Evolutionary conservation across 1,140 invertebrate species (phyloP).

Genomic region (Drosophila novamexicana): DNA sequence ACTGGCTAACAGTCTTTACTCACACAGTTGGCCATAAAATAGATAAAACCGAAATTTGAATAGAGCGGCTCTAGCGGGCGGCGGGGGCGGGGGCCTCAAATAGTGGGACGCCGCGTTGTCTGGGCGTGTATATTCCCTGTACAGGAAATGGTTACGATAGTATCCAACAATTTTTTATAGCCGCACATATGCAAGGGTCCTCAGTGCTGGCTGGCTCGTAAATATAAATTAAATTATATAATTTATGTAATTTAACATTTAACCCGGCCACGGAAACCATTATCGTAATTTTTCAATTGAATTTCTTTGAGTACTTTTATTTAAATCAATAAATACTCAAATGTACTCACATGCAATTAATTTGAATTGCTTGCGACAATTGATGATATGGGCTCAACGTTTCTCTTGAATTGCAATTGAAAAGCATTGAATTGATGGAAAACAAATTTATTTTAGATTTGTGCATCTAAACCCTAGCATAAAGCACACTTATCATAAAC

Average conservation of each 20-base stretch:
- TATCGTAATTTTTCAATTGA: constrained; percentile 68
- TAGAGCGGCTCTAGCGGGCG: constrained; percentile 31
- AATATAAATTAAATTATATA: constrained; percentile 80
- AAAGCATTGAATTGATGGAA: neutral
- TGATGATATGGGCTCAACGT: neutral
- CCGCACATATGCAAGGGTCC: constrained; percentile 29
- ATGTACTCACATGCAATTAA: constrained; percentile 53
- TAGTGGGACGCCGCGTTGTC: constrained; percentile 59
- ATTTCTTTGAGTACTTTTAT: constrained; percentile 49
- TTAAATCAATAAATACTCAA: constrained; percentile 57
- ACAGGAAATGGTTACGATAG: constrained; percentile 72
- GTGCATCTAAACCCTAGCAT: neutral
- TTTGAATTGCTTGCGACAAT: constrained; percentile 53
- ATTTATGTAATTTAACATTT: constrained; percentile 76
- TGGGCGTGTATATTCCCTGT: constrained; percentile 54
- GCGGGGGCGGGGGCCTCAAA: neutral
- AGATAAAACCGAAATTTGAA: constrained; percentile 79
- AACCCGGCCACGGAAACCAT: constrained; percentile 66
- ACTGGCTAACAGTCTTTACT: constrained; percentile 52
- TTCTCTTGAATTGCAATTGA: neutral
- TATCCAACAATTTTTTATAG: constrained; percentile 62
- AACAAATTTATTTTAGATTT: neutral
- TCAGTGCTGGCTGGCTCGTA: constrained; percentile 46
- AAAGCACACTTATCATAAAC: neutral
- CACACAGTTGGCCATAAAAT: constrained; percentile 74